phyloP scores from a whole-genome alignment of 2,113 vertebrate species.

The Cochlearius cochlearius region DNA sequence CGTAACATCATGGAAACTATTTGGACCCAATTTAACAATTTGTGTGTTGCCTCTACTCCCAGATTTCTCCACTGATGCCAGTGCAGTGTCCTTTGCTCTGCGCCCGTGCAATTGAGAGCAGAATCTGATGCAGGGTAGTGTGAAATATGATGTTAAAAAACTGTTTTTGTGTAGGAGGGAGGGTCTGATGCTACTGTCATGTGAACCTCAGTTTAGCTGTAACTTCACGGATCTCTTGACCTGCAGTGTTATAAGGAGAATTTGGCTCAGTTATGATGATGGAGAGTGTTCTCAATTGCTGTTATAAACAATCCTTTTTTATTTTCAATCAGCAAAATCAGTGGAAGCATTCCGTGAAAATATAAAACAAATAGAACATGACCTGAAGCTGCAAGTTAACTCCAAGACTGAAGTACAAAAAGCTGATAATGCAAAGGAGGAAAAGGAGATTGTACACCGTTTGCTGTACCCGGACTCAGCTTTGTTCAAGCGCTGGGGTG shows the following conservation, averaged over 20 bases:
- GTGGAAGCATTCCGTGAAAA: not conserved
- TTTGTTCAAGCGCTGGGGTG: conserved; percentile 36
- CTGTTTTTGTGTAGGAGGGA: not conserved
- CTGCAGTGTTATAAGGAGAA: not conserved
- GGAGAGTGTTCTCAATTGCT: not conserved
- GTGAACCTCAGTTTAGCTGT: not conserved
- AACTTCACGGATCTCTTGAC: not conserved
- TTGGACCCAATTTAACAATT: not conserved
- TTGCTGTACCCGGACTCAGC: not conserved
- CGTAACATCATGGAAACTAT: not conserved
- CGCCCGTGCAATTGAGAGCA: not conserved
- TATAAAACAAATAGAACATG: not conserved
- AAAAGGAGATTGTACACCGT: not conserved
- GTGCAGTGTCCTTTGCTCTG: not conserved
- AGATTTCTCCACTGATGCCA: not conserved
- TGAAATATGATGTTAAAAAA: not conserved
- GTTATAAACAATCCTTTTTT: not conserved
- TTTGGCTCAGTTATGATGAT: not conserved
- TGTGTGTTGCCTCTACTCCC: not conserved
- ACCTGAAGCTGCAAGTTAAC: not conserved
- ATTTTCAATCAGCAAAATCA: not conserved
- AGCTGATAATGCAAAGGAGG: not conserved
- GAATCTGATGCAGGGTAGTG: not conserved
- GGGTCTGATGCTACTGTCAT: not conserved
- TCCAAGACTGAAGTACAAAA: not conserved